A percentile compares a stretch with the other conserved stretches of the same genome.
These are phyloP conservation scores for Drosophila mimetica DNA, from an alignment of 2,888 invertebrate genomes.

Conservation along the genomic window DNA sequence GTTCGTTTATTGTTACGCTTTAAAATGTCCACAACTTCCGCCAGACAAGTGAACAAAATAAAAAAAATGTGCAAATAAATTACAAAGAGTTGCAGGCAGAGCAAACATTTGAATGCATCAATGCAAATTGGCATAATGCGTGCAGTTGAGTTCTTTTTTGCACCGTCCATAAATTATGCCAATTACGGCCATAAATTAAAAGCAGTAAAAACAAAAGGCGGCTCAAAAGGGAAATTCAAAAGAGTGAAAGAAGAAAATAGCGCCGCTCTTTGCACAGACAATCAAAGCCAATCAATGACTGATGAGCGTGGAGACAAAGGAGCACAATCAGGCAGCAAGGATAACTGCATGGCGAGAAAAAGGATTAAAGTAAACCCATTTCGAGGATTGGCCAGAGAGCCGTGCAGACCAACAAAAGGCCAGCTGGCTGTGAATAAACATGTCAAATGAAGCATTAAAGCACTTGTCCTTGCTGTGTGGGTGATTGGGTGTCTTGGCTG, in stretches of 20 bases:
- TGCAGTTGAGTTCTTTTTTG: conserved; percentile 27
- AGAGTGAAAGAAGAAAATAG: background rate
- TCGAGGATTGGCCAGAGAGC: conserved; percentile 57
- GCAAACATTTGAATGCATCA: conserved; percentile 50
- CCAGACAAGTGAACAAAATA: conserved; percentile 21
- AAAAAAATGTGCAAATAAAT: conserved; percentile 35
- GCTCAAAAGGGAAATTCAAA: conserved; percentile 33
- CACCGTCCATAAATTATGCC: conserved; percentile 71
- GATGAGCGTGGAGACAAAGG: conserved; percentile 63
- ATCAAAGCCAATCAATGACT: conserved; percentile 73
- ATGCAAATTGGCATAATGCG: conserved; percentile 60
- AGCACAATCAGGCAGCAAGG: conserved; percentile 61
- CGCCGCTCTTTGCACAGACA: conserved; percentile 52
- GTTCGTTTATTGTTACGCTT: conserved; percentile 38
- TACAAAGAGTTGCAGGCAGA: conserved; percentile 26
- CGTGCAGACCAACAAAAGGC: conserved; percentile 66
- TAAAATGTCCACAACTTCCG: conserved; percentile 49
- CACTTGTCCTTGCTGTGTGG: conserved; percentile 70
- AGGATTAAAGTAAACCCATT: conserved; percentile 82
- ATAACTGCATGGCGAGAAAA: conserved; percentile 58
- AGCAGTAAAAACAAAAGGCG: conserved; percentile 41
- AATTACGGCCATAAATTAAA: conserved; percentile 72
- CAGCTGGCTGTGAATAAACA: conserved; percentile 77
- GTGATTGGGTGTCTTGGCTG: conserved; percentile 14
- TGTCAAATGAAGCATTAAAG: conserved; percentile 83